Conservation (phyloP, 1,140 invertebrate genomes). For the Drosophila kikkawai region DNA sequence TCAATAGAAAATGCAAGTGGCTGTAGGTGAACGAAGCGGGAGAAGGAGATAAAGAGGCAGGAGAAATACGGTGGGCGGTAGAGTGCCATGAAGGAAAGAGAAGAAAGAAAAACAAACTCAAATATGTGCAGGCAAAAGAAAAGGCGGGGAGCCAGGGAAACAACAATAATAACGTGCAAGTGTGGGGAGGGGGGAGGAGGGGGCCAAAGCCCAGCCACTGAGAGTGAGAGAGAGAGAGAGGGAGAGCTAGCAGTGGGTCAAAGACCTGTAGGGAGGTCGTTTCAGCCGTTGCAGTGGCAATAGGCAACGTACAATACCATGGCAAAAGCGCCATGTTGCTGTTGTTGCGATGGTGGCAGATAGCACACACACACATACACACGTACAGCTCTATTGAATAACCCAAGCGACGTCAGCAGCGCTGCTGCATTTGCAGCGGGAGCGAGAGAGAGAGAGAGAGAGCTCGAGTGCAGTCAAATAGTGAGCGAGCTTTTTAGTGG, state of each 20-base stretch:
- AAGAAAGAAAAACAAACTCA: constrained; percentile 35
- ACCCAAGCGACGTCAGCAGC: constrained; percentile 54
- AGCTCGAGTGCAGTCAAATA: not conserved
- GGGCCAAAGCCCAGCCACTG: not conserved
- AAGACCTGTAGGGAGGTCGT: constrained; percentile 85
- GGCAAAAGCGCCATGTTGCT: constrained; percentile 51
- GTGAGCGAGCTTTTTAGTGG: constrained; percentile 32
- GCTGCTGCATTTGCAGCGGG: constrained; percentile 28
- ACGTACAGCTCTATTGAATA: constrained; percentile 65
- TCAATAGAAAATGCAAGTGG: constrained; percentile 70
- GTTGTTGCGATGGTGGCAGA: constrained; percentile 68
- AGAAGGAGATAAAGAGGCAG: not conserved
- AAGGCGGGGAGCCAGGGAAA: constrained; percentile 37
- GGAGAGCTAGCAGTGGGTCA: constrained; percentile 71
- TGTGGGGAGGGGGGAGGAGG: not conserved
- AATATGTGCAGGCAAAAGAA: constrained; percentile 26
- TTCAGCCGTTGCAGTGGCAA: constrained; percentile 83
- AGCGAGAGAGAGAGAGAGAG: constrained; percentile 12
- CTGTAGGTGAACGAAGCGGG: constrained; percentile 10
- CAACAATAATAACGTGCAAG: constrained; percentile 76
- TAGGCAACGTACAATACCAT: constrained; percentile 83
- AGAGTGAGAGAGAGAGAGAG: constrained; percentile 9
- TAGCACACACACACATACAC: constrained; percentile 50
- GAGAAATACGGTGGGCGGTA: not conserved
- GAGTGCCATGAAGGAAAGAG: constrained; percentile 6